These are phyloP conservation scores for Aplysina aerophoba DNA, from an alignment of 37 sponge, comb jelly and placozoan species.

Conservation along the genomic window DNA sequence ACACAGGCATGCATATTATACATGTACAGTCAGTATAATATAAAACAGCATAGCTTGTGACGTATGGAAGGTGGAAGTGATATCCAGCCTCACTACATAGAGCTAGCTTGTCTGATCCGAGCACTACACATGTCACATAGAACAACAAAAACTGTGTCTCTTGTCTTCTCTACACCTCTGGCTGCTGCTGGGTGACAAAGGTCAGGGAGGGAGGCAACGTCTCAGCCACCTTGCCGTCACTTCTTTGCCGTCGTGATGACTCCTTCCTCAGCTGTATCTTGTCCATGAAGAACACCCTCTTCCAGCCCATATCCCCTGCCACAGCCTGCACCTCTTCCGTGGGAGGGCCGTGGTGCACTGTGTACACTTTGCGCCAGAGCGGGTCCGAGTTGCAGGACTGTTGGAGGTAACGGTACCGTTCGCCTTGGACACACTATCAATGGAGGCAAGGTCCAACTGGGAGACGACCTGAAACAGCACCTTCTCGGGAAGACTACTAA, in stretches of 20 bases:
- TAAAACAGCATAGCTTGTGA: too few relatives aligned
- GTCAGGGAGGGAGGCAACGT: not conserved
- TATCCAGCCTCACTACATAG: too few relatives aligned
- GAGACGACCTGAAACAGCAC: constrained; percentile 51
- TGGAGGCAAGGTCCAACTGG: constrained; percentile 75
- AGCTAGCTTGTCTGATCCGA: too few relatives aligned
- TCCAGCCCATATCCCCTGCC: constrained; percentile 88
- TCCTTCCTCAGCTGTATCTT: constrained; percentile 91
- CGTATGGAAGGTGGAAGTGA: too few relatives aligned
- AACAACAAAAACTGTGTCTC: too few relatives aligned
- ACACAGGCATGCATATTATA: too few relatives aligned
- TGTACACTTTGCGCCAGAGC: constrained; percentile 81
- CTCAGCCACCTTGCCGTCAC: not conserved
- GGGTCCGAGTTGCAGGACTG: constrained; percentile 65
- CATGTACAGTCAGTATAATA: too few relatives aligned
- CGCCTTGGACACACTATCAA: constrained; percentile 64
- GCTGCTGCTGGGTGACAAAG: constrained; percentile 45
- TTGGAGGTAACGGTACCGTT: constrained; percentile 61
- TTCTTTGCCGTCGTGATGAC: constrained; percentile 67
- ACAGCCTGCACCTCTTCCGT: constrained; percentile 64
- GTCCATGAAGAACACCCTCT: constrained; percentile 95
- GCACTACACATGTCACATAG: too few relatives aligned
- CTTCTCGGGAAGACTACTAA: constrained; percentile 60
- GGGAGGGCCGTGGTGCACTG: constrained; percentile 54
- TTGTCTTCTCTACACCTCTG: not conserved